Evolutionary conservation across 2,797 vertebrate species (phyloP), one percentile per base, ranked within the genome.

Genomic region (Rhadinocentrus ornatus): DNA sequence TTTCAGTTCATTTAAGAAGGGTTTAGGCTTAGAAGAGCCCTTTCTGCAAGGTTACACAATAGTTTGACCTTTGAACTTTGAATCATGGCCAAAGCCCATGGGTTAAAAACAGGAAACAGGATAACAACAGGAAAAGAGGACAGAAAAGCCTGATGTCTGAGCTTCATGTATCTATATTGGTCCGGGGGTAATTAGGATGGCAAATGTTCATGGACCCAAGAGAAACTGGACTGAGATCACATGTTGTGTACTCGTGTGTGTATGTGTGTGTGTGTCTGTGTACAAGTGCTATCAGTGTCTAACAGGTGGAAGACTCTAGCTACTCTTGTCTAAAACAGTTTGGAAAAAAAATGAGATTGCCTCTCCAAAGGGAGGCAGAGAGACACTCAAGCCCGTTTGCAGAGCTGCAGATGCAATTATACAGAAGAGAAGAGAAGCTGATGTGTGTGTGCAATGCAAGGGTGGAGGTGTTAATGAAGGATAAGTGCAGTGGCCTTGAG

Each of bases 221-320:
- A 70, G 48, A 76, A 80, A 62, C 66, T 59, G 71, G 60, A 71
- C 65, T n/a, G 35, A 35, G 71, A 48, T 3, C 35, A 44, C n/a
- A 46, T 73, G 62, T 52, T 53, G 67, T 29, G 48, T 67, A 18
- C 9, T 5, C 18, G 39, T 44, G 39, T 18, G 39, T 18, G 16
- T 41, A 7, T 29, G 32, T 34, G 32, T 32, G 37, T 46, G 56
- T 54, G 35, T 44, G 52, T 18, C 31, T 53, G 57, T 2, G 29
- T 22, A 16, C 18, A 10, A 5, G n/a, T 72, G 78, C 75, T 88
- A 89, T 87, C 84, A 75, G 84, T 81, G 79, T 85, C 73, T 82
- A 89, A 89, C 86, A 89, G 89, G 87, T 89, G 79, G 71, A 83
- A 75, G 66, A 83, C 54, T 78, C 79, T 86, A 85, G 83, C 87